Percentiles rank a stretch among this genome's conserved stretches.
Conservation (phyloP, 2,888 invertebrate species). For the Lordiphosa fenestrarum region DNA sequence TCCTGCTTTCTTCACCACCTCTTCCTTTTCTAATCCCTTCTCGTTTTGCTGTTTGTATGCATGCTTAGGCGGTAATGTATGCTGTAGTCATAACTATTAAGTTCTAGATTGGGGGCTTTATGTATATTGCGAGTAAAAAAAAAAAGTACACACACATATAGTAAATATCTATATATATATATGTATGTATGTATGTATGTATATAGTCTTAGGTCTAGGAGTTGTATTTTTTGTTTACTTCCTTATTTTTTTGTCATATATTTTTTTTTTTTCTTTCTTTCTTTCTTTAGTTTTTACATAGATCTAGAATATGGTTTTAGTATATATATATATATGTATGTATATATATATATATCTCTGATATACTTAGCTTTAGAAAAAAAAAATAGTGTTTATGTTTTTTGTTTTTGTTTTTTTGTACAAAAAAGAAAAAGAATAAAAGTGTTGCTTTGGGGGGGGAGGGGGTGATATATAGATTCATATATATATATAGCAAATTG, state of each 20-base stretch:
- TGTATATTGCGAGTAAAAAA: constrained; percentile 16
- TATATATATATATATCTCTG: neutral
- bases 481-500: constrained; percentile 14
- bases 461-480: constrained; percentile 2
- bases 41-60: neutral
- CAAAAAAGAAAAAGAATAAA: no score
- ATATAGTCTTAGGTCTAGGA: constrained; percentile 4
- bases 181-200: constrained; percentile 18
- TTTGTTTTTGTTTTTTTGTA: no score
- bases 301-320: constrained; percentile 4
- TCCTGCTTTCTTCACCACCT: no score
- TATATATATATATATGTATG: constrained; percentile 5
- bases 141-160: constrained; percentile 9
- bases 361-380: no score
- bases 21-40: neutral
- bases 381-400: no score
- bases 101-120: constrained; percentile 9
- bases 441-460: neutral
- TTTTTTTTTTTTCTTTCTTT: constrained; percentile 1
- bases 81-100: constrained; percentile 9
- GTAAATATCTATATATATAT: constrained; percentile 5
- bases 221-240: constrained; percentile 4
- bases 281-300: neutral
- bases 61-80: constrained; percentile 3
- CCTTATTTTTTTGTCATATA: neutral